A percentile compares a stretch with the other conserved stretches of the same genome.
phyloP scores from a whole-genome alignment of 2,888 invertebrate genomes.

The Volucella inflata region DNA sequence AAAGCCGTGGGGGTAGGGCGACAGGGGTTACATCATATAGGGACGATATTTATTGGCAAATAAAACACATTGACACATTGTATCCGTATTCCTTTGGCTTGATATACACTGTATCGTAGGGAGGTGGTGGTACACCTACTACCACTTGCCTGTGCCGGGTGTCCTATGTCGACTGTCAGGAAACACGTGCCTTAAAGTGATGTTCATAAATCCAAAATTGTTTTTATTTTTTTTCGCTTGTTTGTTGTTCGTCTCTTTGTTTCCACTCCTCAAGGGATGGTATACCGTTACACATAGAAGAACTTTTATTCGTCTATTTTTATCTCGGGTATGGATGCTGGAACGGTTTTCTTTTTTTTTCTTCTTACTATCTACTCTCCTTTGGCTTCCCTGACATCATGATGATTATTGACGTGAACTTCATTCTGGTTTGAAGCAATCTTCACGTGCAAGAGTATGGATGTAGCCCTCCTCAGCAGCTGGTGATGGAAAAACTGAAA shows the following conservation, averaged over 20 bases:
- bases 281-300: slow-evolving; percentile 55
- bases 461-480: slow-evolving; percentile 2
- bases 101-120: neutral
- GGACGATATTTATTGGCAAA: slow-evolving; percentile 74
- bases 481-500: slow-evolving; percentile 15
- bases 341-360: slow-evolving; percentile 17
- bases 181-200: slow-evolving; percentile 75
- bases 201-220: slow-evolving; percentile 75
- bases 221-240: slow-evolving; percentile 27
- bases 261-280: slow-evolving; percentile 46
- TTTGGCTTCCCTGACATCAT: slow-evolving; percentile 60
- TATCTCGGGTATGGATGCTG: slow-evolving; percentile 1
- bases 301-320: slow-evolving; percentile 60
- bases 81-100: slow-evolving; percentile 43
- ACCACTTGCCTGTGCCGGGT: slow-evolving; percentile 44
- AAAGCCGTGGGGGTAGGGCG: slow-evolving; percentile 41
- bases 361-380: neutral
- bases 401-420: slow-evolving; percentile 73
- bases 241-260: slow-evolving; percentile 12
- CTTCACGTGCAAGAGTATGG: slow-evolving; percentile 27
- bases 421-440: slow-evolving; percentile 67
- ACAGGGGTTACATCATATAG: slow-evolving; percentile 54
- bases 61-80: slow-evolving; percentile 76
- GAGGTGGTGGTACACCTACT: slow-evolving; percentile 1
- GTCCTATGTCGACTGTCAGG: slow-evolving; percentile 61